A percentile compares a stretch with the other conserved stretches of the same genome.
Evolutionary conservation across 2,113 vertebrate genomes (phyloP).

Genomic region (Heterochromis multidens): DNA sequence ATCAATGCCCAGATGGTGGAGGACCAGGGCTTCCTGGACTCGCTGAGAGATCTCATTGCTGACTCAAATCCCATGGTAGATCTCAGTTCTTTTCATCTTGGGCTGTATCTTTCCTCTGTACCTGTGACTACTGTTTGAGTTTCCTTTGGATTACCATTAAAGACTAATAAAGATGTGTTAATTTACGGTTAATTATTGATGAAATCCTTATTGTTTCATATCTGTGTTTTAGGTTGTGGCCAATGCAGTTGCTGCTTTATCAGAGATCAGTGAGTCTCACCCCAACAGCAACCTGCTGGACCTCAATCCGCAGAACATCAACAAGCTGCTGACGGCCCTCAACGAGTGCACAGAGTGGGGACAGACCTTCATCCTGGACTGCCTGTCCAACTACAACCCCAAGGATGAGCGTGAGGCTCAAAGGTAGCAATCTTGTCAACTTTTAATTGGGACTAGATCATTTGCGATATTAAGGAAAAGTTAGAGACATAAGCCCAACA

Average conservation of each 20-base stretch:
- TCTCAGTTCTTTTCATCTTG: not conserved
- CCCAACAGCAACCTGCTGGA: constrained; percentile 99
- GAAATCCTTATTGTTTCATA: not conserved
- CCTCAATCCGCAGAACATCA: constrained; percentile 98
- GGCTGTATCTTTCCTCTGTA: fast-evolving
- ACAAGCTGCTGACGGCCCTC: constrained; percentile 94
- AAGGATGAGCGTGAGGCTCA: constrained; percentile 98
- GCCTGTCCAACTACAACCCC: constrained; percentile 97
- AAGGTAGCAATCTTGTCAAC: constrained; percentile 76
- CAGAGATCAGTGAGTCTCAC: constrained; percentile 97
- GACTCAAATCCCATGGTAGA: constrained; percentile 98
- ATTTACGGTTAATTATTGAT: not conserved
- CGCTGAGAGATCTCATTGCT: constrained; percentile 93
- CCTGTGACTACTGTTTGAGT: not conserved
- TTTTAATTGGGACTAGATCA: not conserved
- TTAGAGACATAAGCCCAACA: not conserved
- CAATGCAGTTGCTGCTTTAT: constrained; percentile 94
- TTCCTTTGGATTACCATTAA: not conserved
- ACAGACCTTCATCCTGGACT: constrained; percentile 99
- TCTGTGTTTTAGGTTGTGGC: constrained; percentile 85
- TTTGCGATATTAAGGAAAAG: not conserved
- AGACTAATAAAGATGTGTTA: not conserved
- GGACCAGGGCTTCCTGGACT: constrained; percentile 97
- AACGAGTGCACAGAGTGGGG: constrained; percentile 99
- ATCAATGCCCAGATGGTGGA: constrained; percentile 99